Base-by-base conservation (phyloP, 2,888 invertebrate genomes). In the Anoncus sp. region DNA sequence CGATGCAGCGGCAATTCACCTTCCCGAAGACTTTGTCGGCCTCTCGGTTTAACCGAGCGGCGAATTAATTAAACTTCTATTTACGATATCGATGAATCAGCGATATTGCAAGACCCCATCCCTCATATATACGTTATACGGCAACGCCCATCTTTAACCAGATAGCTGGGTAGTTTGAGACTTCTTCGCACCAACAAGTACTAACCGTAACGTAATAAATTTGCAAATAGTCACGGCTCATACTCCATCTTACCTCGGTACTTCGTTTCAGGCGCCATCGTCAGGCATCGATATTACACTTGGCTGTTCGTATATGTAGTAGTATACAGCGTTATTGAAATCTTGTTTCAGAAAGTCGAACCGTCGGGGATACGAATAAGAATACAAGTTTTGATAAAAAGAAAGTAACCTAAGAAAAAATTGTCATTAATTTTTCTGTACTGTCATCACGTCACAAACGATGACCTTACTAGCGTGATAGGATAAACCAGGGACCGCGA, bases 41-140 rank as follows among this genome's bases (percentile, higher is more conserved):
- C 63, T 62, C 69, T 67, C 83, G 85, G 85, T 86, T 88, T 88
- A 90, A 87, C 87, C 87, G 85, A 88, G 87, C 90, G 88, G 87
- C 84, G 88, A 90, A 90, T 90, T 90, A 90, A 91, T 90, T 90
- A 91, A 91, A 91, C 88, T 90, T 90, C 87, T 89, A 90, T 90
- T 90, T 89, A 90, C 85, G 90, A 89, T 90, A 90, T 90, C 88
- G 90, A 90, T 88, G 90, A 91, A 88, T 90, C 90, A 90, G 90
- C 90, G 86, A 85, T 88, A 86, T 86, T 73, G 73, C 78, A 74
- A 76, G 75, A 49, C 71, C 65, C 47, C 72, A 45, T n/a, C 55
- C 24, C 43, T 14, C 35, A 40, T 45, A 16, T 40, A 51, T 67
- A 24, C 22, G 40, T 18, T 43, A 20, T 45, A 59, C 47, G 49